These are phyloP conservation scores for Steatornis caripensis DNA, from an alignment of 2,113 vertebrate species.

Conservation along the genomic window DNA sequence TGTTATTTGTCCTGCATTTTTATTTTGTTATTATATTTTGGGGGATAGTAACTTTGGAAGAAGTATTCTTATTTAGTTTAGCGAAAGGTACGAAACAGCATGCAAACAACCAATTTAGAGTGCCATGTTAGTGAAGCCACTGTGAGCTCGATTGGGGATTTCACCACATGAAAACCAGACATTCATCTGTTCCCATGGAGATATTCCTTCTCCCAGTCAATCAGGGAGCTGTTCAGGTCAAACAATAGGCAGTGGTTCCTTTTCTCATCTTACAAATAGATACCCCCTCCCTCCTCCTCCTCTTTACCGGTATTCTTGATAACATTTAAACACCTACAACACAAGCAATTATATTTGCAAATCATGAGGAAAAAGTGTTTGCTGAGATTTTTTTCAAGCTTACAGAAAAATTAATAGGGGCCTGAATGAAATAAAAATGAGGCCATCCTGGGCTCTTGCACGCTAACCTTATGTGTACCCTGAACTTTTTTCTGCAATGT, in stretches of 20 bases:
- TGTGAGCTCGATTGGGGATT: conserved; percentile 48
- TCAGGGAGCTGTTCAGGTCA: conserved; percentile 61
- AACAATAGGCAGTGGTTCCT: conserved; percentile 65
- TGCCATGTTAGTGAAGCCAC: conserved; percentile 56
- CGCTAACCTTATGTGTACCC: accelerated
- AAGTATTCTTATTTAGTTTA: neutral
- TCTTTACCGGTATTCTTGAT: neutral
- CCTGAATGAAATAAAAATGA: neutral
- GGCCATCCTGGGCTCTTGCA: neutral
- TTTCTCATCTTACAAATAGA: conserved; percentile 55
- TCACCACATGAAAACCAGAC: conserved; percentile 60
- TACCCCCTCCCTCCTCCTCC: conserved; percentile 19
- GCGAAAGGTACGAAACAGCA: conserved; percentile 52
- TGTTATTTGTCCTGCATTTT: neutral
- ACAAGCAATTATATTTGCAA: neutral
- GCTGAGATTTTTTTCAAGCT: neutral
- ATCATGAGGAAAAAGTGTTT: neutral
- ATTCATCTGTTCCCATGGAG: conserved; percentile 77
- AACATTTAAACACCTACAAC: conserved; percentile 36
- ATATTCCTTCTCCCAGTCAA: conserved; percentile 68
- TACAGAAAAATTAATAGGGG: neutral
- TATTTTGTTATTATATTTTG: accelerated
- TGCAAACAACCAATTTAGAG: conserved; percentile 38
- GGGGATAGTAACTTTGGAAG: neutral
- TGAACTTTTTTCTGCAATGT: neutral